phyloP scores from a whole-genome alignment of 2,888 invertebrate genomes.

The Chydorus sphaericus region DNA sequence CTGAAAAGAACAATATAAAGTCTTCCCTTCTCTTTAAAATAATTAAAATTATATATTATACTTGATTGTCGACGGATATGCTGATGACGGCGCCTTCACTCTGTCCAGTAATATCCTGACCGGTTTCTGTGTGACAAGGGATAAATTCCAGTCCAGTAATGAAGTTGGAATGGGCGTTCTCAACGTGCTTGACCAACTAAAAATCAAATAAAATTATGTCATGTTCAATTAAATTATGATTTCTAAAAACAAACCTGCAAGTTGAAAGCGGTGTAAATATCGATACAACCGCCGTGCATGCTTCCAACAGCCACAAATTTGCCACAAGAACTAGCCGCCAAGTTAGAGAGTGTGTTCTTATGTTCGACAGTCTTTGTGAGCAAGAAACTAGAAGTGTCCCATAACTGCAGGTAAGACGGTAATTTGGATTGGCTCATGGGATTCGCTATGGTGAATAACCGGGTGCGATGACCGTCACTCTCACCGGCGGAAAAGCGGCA shows the following conservation, averaged over 20 bases:
- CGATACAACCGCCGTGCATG: slow-evolving; percentile 82
- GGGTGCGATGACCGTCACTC: slow-evolving; percentile 43
- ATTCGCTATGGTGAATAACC: slow-evolving; percentile 47
- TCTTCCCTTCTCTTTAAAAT: not conserved
- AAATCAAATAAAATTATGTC: not conserved
- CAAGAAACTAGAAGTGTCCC: slow-evolving; percentile 49
- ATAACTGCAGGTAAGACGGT: slow-evolving; percentile 59
- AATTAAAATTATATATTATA: slow-evolving; percentile 26
- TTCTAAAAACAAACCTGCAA: slow-evolving; percentile 41
- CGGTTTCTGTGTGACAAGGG: slow-evolving; percentile 33
- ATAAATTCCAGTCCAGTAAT: slow-evolving; percentile 91
- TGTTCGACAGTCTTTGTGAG: slow-evolving; percentile 41
- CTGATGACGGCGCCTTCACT: slow-evolving; percentile 75
- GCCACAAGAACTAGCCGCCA: slow-evolving; percentile 82
- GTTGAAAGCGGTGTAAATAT: slow-evolving; percentile 80
- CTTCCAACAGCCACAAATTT: slow-evolving; percentile 82
- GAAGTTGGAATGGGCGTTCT: slow-evolving; percentile 85
- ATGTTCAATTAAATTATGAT: not conserved
- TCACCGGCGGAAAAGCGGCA: slow-evolving; percentile 65
- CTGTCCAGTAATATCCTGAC: slow-evolving; percentile 27
- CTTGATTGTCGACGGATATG: slow-evolving; percentile 88
- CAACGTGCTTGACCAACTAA: slow-evolving; percentile 59
- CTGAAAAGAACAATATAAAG: not conserved
- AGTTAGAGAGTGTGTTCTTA: slow-evolving; percentile 56
- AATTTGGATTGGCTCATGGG: slow-evolving; percentile 46